These are phyloP conservation scores for Rostratula benghalensis DNA, from an alignment of 2,113 vertebrate species.

Conservation along the genomic window DNA sequence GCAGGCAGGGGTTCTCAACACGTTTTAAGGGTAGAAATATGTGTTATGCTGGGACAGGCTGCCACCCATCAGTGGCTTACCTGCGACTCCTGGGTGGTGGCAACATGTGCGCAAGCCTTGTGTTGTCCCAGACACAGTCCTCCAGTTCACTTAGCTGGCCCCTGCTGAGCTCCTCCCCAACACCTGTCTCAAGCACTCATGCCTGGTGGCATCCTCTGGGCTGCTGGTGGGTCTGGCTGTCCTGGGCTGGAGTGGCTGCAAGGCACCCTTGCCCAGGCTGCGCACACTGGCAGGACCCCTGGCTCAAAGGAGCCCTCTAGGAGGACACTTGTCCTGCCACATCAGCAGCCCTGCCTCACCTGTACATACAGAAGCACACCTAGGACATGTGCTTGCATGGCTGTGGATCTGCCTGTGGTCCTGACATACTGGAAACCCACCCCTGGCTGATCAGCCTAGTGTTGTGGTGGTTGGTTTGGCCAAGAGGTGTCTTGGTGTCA, in stretches of 20 bases:
- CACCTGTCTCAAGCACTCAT: accelerated
- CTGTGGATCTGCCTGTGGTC: background rate
- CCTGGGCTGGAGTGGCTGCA: background rate
- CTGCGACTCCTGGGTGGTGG: background rate
- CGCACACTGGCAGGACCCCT: background rate
- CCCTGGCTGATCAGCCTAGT: background rate
- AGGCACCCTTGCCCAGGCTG: background rate
- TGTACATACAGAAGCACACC: background rate
- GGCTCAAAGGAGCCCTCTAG: background rate
- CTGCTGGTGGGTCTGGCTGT: background rate
- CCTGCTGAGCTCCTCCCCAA: accelerated
- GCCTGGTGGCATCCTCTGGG: background rate
- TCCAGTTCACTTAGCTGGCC: background rate
- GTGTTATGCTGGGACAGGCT: background rate
- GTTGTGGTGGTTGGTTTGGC: background rate
- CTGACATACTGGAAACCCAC: background rate
- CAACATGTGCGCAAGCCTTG: accelerated
- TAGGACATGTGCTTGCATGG: accelerated
- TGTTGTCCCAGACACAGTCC: accelerated
- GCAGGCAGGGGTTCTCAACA: accelerated
- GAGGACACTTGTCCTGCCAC: accelerated
- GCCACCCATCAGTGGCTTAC: background rate
- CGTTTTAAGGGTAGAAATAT: background rate
- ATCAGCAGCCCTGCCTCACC: accelerated
- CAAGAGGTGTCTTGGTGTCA: background rate